These are phyloP conservation scores for Macrostomum cliftonense DNA, from an alignment of 2,888 invertebrate species.

Conservation along the genomic window DNA sequence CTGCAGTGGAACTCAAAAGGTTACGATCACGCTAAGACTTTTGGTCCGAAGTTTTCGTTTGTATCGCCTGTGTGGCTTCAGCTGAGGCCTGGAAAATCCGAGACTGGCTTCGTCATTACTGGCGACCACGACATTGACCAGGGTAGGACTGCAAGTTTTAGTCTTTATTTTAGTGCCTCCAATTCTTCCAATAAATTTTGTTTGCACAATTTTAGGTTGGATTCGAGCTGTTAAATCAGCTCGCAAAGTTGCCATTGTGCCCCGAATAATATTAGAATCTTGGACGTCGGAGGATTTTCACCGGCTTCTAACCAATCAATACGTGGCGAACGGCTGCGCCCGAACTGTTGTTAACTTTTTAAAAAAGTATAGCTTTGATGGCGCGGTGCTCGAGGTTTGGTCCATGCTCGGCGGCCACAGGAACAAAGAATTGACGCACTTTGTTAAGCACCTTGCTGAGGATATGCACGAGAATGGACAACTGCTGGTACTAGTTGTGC, in stretches of 20 bases:
- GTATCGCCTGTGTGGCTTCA: constrained; percentile 89
- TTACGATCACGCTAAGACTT: constrained; percentile 71
- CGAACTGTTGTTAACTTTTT: constrained; percentile 51
- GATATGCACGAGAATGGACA: constrained; percentile 15
- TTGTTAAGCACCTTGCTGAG: constrained; percentile 1
- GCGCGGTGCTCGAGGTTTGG: constrained; percentile 74
- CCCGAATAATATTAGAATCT: constrained; percentile 68
- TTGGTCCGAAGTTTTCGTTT: constrained; percentile 64
- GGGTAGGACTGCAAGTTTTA: constrained; percentile 30
- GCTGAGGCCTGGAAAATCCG: constrained; percentile 45
- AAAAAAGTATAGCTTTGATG: constrained; percentile 62
- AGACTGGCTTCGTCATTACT: constrained; percentile 30
- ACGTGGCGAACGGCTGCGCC: constrained; percentile 50
- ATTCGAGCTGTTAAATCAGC: too few species aligned
- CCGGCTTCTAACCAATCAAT: constrained; percentile 50
- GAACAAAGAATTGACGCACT: constrained; percentile 18
- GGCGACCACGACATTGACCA: constrained; percentile 60
- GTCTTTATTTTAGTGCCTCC: too few species aligned
- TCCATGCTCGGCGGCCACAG: constrained; percentile 54
- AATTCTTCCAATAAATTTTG: too few species aligned
- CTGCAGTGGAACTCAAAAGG: constrained; percentile 83
- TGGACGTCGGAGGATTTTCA: constrained; percentile 60
- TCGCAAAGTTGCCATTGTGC: constrained; percentile 47
- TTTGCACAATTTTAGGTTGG: too few species aligned
- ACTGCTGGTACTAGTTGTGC: constrained; percentile 28